These are phyloP conservation scores for Nomada lathburiana DNA, from an alignment of 2,888 invertebrate genomes.

Conservation along the genomic window DNA sequence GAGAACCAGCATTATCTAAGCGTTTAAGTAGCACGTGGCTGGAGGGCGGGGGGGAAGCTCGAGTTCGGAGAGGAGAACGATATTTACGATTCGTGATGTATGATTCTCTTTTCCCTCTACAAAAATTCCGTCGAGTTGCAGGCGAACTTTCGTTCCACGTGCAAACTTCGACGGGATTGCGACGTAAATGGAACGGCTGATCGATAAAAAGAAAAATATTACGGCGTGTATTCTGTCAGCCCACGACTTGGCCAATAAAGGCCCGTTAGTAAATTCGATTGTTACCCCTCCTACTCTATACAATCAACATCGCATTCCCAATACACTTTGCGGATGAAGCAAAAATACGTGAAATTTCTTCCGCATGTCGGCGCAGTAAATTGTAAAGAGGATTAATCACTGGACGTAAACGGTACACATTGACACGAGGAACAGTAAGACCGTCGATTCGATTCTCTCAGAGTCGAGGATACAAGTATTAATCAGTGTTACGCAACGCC, in stretches of 20 bases:
- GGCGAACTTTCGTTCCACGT: neutral
- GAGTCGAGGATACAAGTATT: slow-evolving; percentile 31
- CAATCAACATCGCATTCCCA: too few species aligned
- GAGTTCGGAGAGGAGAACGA: neutral
- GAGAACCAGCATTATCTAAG: slow-evolving; percentile 33
- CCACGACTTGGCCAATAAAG: neutral
- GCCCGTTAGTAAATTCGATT: neutral
- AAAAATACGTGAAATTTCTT: too few species aligned
- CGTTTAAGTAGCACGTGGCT: neutral
- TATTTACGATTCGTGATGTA: slow-evolving; percentile 14
- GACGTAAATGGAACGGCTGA: neutral
- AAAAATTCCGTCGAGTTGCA: neutral
- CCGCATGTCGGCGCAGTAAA: too few species aligned
- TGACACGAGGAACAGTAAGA: neutral
- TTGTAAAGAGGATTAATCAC: too few species aligned
- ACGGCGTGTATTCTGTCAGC: neutral
- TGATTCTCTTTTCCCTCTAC: neutral
- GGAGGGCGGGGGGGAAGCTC: neutral
- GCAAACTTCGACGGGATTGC: neutral
- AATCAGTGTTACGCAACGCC: slow-evolving; percentile 41
- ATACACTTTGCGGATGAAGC: too few species aligned
- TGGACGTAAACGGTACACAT: too few species aligned
- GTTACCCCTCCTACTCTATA: neutral
- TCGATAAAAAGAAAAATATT: slow-evolving; percentile 14
- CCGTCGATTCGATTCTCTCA: slow-evolving; percentile 10